Evolutionary conservation across 2,888 invertebrate genomes (phyloP).

Genomic region (Caenorhabditis macrosperma): DNA sequence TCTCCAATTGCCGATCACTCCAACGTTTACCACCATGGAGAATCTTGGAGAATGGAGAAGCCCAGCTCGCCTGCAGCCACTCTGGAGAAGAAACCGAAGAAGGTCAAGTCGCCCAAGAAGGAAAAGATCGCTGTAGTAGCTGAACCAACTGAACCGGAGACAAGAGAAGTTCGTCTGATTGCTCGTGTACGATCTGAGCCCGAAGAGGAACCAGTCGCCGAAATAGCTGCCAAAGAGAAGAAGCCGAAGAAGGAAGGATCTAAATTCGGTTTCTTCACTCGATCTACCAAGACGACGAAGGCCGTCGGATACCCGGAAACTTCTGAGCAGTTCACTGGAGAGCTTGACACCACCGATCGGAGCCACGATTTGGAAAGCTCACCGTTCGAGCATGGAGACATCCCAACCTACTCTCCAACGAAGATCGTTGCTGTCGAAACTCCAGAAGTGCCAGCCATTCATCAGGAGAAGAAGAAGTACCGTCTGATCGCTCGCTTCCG

Average conservation of each 20-base stretch:
- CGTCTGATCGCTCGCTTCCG: constrained; percentile 43
- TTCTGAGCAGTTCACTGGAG: constrained; percentile 24
- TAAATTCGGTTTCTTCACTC: constrained; percentile 41
- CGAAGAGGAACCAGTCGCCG: constrained; percentile 13
- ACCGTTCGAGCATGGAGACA: constrained; percentile 33
- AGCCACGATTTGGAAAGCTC: constrained; percentile 24
- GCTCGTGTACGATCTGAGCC: constrained; percentile 44
- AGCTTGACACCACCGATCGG: constrained; percentile 25
- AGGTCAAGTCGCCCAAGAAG: constrained; percentile 31
- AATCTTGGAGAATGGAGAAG: constrained; percentile 12
- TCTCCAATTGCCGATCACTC: constrained; percentile 46
- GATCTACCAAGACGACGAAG: not conserved
- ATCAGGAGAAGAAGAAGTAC: constrained; percentile 20
- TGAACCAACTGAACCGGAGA: constrained; percentile 39
- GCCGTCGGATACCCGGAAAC: constrained; percentile 6
- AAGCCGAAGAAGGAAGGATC: constrained; percentile 16
- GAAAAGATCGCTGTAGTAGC: constrained; percentile 19
- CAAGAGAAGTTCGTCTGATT: constrained; percentile 53
- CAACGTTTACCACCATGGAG: constrained; percentile 55
- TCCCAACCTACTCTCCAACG: constrained; percentile 34
- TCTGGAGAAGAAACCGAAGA: constrained; percentile 19
- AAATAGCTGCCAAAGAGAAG: constrained; percentile 3
- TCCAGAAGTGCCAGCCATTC: not conserved
- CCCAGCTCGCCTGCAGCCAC: not conserved
- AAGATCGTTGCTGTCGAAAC: not conserved